Conservation (phyloP, 1,140 invertebrate species). For the Idris sp. region DNA sequence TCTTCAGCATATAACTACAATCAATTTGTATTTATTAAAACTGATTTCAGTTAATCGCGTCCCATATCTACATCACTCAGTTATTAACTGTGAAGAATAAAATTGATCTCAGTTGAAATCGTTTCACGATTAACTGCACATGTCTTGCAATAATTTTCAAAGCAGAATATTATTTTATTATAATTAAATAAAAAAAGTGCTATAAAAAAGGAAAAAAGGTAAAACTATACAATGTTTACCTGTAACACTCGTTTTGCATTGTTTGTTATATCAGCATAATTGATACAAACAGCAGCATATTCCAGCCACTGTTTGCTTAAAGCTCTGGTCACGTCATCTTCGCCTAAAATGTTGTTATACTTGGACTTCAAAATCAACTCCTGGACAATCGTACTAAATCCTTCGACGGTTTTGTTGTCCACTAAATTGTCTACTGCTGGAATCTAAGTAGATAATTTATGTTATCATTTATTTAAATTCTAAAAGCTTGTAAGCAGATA, state of each 20-base stretch:
- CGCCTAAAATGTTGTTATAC: conserved; percentile 66
- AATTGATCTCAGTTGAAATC: conserved; percentile 35
- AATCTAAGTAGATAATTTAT: conserved; percentile 41
- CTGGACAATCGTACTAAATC: conserved; percentile 79
- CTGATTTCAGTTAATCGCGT: conserved; percentile 11
- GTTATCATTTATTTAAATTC: conserved; percentile 8
- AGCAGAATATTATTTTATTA: no score
- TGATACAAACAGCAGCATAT: conserved; percentile 77
- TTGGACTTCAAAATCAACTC: conserved; percentile 74
- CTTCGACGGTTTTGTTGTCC: conserved; percentile 69
- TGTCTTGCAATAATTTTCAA: background rate
- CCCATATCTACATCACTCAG: conserved; percentile 14
- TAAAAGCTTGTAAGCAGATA: no score
- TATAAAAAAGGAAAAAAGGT: no score
- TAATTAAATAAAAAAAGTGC: no score
- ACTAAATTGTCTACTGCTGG: conserved; percentile 59
- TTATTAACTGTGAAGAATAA: conserved; percentile 24
- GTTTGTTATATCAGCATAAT: conserved; percentile 74
- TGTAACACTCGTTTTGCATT: conserved; percentile 71
- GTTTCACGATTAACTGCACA: conserved; percentile 17
- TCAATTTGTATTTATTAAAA: conserved; percentile 24
- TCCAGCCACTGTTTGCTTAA: conserved; percentile 78
- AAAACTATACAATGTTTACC: conserved; percentile 40
- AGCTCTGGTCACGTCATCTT: conserved; percentile 68
- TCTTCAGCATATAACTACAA: background rate